Base-by-base conservation (phyloP, 2,797 vertebrate species). In the Sciurus carolinensis region DNA sequence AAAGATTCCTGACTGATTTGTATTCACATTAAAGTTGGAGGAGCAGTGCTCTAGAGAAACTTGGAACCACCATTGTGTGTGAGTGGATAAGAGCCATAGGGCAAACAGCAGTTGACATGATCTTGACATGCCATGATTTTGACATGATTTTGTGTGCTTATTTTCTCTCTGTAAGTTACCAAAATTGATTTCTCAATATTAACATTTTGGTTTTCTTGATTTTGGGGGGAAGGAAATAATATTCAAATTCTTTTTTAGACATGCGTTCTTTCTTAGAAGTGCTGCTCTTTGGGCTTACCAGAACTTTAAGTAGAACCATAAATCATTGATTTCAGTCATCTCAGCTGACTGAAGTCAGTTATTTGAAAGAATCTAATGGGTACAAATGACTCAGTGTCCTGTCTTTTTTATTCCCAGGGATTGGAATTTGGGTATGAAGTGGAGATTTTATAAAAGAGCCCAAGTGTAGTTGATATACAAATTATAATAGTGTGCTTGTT, bases 391-490 rank as follows among this genome's bases (percentile, higher is more conserved):
- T n/a, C 30, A 47, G 0, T 3, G 33, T 39, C 57, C 54, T 93
- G 0, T 86, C 26, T 72, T 30, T 88, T 42, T 44, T 54, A 5
- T 39, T 90, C 15, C 26, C 24, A 76, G 39, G n/a, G 26, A 62
- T 47, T 92, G n/a, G 22, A 91, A 52, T 94, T 91, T 83, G 30
- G 50, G 57, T 66, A 64, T 57, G 30, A 84, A 89, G 33, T n/a
- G 52, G 57, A 93, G n/a, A 64, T 86, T 89, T 91, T 92, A 12
- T 95, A 50, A 71, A 90, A 91, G 24, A 91, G 14, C 18, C 73
- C 7, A 83, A 69, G 7, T 77, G 28, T 94, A 26, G 36, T 92
- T 92, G 71, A 30, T 72, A 0, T 77, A 52, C 20, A 12, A 44
- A 44, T 57, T 87, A 7, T 30, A 71, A 36, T 50, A 66, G 62